Conservation (phyloP, 2,888 invertebrate species). For the Troides helena region DNA sequence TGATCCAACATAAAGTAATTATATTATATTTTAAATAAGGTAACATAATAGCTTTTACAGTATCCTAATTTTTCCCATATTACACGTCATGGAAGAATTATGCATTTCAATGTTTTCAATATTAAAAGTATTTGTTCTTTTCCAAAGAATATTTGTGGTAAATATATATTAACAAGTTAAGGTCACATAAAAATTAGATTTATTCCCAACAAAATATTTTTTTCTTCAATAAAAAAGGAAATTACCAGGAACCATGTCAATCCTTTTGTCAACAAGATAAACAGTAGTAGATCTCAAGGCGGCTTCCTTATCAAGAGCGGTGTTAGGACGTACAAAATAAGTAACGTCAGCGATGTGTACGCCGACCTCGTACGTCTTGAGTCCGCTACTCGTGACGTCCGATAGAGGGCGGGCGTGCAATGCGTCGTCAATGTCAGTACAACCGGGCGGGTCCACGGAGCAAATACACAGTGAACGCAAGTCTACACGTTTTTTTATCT, state of each 20-base stretch:
- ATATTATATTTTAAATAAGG: too few relatives aligned
- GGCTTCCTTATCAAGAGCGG: constrained; percentile 95
- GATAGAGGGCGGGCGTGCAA: constrained; percentile 90
- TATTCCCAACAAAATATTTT: not conserved
- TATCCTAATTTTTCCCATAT: too few relatives aligned
- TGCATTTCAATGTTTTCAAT: not conserved
- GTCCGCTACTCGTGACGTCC: constrained; percentile 69
- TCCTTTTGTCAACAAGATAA: constrained; percentile 95
- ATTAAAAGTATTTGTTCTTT: not conserved
- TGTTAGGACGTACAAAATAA: constrained; percentile 96
- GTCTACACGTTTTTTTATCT: constrained; percentile 89
- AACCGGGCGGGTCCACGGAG: constrained; percentile 98
- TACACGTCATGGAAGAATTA: too few relatives aligned
- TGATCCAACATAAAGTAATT: too few relatives aligned
- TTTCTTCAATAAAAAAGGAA: not conserved
- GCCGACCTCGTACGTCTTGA: constrained; percentile 83
- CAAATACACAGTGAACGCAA: constrained; percentile 92
- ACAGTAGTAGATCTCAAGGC: constrained; percentile 97
- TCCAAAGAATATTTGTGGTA: not conserved
- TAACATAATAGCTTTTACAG: too few relatives aligned
- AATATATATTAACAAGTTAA: not conserved
- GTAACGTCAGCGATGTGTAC: constrained; percentile 99
- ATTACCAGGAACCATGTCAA: constrained; percentile 89
- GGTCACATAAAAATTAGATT: not conserved
- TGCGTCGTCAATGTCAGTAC: constrained; percentile 99